Evolutionary conservation across 2,113 vertebrate genomes (phyloP), one percentile per base, ranked within the genome.

Genomic region (Piaya cayana): DNA sequence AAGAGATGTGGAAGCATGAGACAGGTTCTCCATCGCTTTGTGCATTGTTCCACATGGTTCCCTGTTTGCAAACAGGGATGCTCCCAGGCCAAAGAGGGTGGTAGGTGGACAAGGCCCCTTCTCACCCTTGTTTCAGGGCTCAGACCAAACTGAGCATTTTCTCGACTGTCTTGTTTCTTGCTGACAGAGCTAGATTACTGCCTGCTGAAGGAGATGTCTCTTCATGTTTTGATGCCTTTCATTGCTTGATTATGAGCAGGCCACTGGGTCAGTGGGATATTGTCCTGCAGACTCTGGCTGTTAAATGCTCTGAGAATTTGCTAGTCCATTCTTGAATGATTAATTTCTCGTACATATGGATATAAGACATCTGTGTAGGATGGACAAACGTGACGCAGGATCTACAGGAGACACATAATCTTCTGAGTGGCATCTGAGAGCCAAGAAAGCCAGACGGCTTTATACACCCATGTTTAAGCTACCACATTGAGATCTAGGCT

Each of bases 1-100:
- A 49, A 60, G 15, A 42, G 11, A 6, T 39, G 22, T 23, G 27
- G 23, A 14, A 36, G n/a, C 37, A 39, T 0, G 1, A 76, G 77
- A 30, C 45, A 50, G 21, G 11, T 20, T 87, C 22, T 52, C 63
- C 47, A n/a, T 36, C n/a, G 8, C 49, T 75, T 75, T 3, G 1
- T 27, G 30, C 13, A 4, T 4, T 39, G 12, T 39, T 37, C 14
- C 0, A 0, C 0, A 0, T 0, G 1, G 36, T 27, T 93, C 43
- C 3, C 3, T 49, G 16, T 58, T 59, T 47, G 50, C 64, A 67
- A 30, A 45, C 2, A 23, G 27, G 32, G 12, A 30, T 1, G 0
- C 82, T 47, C 29, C 26, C 27, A 21, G 52, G 34, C 26, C 39
- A 30, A 50, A 84, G 30, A 12, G 11, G 17, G 4, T 64, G 27